phyloP scores from a whole-genome alignment of 1,140 invertebrate genomes.

The Tyrophagus putrescentiae region DNA sequence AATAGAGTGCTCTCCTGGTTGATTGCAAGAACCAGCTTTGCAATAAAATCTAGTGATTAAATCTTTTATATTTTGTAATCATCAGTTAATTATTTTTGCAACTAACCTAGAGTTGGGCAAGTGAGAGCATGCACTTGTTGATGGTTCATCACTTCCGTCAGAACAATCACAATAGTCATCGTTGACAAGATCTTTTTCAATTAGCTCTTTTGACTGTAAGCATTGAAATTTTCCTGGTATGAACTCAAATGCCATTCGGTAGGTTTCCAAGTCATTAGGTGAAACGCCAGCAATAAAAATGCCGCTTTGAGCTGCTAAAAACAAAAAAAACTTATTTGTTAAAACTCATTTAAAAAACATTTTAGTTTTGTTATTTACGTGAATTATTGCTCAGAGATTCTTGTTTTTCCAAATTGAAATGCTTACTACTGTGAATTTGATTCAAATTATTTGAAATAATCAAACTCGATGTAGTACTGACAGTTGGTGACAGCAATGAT shows the following conservation, averaged over 20 bases:
- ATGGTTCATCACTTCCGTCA: conserved; percentile 26
- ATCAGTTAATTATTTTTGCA: neutral
- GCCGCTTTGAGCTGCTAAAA: neutral
- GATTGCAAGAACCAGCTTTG: neutral
- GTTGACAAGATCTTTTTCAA: conserved; percentile 53
- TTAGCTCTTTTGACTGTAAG: conserved; percentile 28
- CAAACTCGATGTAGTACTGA: neutral
- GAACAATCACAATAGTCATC: conserved; percentile 26
- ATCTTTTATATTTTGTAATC: neutral
- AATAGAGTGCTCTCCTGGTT: neutral
- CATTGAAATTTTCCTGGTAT: neutral
- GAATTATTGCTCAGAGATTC: neutral
- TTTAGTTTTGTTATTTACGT: neutral
- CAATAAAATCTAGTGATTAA: conserved; percentile 4
- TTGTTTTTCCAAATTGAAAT: neutral
- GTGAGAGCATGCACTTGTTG: conserved; percentile 18
- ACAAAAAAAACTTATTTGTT: neutral
- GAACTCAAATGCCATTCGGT: neutral
- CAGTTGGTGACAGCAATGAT: neutral
- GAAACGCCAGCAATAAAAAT: neutral
- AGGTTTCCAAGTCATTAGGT: neutral
- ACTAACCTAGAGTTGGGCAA: neutral
- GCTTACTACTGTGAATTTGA: neutral
- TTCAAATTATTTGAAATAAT: too few species aligned
- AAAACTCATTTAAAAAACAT: neutral